A percentile compares a stretch with the other conserved stretches of the same genome.
Evolutionary conservation across 92 coral and sea anemone species (phyloP).

Genomic region (Muricea muricata): DNA sequence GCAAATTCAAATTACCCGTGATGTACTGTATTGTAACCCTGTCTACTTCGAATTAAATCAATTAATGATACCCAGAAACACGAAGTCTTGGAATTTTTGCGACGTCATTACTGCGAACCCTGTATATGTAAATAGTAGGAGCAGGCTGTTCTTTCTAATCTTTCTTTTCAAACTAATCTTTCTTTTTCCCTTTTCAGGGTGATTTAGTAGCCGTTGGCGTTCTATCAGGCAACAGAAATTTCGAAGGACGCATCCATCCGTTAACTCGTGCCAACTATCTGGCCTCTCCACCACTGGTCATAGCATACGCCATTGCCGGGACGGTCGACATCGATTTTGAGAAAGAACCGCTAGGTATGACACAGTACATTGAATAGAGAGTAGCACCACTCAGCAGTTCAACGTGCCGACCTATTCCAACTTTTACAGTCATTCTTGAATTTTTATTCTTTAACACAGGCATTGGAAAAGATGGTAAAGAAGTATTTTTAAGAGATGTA

Average conservation of each 20-base stretch:
- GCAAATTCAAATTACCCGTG: too few species aligned
- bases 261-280: conserved; percentile 97
- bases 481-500: conserved; percentile 83
- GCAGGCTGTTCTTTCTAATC: too few species aligned
- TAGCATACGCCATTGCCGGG: conserved; percentile 98
- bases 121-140: too few species aligned
- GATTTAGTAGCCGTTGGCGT: conserved; percentile 95
- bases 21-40: too few species aligned
- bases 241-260: conserved; percentile 98
- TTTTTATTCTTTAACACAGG: conserved; percentile 58
- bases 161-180: too few species aligned
- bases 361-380: too few species aligned
- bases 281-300: conserved; percentile 95
- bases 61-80: too few species aligned
- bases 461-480: conserved; percentile 84
- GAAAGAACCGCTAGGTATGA: conserved; percentile 89
- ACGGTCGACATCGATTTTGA: conserved; percentile 90
- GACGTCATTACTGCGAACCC: too few species aligned
- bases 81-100: too few species aligned
- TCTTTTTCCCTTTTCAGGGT: conserved; percentile 67
- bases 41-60: too few species aligned
- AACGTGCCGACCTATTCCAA: too few species aligned
- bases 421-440: too few species aligned
- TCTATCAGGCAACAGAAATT: conserved; percentile 94
- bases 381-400: not conserved